A percentile compares a stretch with the other conserved stretches of the same genome.
These are phyloP conservation scores for Tetrapedia diversipes DNA, from an alignment of 2,888 invertebrate genomes.

Conservation along the genomic window DNA sequence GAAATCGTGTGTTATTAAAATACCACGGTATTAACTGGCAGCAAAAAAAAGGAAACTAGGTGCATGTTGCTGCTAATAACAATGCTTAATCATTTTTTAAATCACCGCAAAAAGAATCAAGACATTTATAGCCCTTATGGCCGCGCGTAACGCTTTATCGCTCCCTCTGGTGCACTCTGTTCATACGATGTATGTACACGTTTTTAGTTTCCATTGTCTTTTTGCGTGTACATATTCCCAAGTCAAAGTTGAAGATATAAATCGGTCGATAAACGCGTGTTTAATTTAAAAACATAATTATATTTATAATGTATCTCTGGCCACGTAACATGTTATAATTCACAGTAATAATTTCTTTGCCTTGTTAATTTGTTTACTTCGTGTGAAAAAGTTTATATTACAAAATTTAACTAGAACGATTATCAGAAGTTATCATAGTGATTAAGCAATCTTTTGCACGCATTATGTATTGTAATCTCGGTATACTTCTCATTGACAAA, in stretches of 20 bases:
- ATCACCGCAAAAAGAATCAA: slow-evolving; percentile 3
- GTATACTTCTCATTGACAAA: too few species aligned
- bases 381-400: too few species aligned
- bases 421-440: too few species aligned
- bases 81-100: slow-evolving; percentile 23
- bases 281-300: too few species aligned
- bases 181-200: background rate
- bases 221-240: background rate
- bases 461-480: too few species aligned
- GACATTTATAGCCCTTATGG: background rate
- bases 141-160: background rate
- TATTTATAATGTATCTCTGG: too few species aligned
- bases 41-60: background rate
- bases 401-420: too few species aligned
- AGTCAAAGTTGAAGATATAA: too few species aligned
- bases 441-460: too few species aligned
- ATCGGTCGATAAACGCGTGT: background rate
- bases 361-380: too few species aligned
- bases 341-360: too few species aligned
- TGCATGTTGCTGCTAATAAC: background rate
- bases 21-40: slow-evolving; percentile 4
- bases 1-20: background rate
- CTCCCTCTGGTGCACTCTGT: background rate
- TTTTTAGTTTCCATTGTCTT: background rate
- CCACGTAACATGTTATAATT: too few species aligned